phyloP scores from a whole-genome alignment of 2,888 invertebrate genomes.

The Heteropelma amictum region DNA sequence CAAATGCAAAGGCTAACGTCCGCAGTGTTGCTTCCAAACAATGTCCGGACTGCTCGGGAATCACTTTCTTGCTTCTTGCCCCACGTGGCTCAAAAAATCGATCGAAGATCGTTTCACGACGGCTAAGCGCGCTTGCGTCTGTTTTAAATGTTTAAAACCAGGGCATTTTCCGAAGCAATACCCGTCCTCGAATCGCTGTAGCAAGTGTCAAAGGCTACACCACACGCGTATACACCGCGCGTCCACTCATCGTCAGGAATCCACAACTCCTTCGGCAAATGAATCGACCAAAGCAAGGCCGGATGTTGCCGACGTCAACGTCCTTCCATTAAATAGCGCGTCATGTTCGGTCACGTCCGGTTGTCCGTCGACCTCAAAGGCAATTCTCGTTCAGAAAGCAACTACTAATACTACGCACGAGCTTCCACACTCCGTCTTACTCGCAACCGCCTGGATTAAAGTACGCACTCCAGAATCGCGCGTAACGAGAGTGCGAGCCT shows the following conservation, averaged over 20 bases:
- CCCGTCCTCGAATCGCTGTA: slow-evolving; percentile 18
- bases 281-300: slow-evolving; percentile 18
- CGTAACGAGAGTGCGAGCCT: background rate
- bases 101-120: background rate
- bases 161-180: slow-evolving; percentile 38
- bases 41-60: slow-evolving; percentile 11
- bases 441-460: slow-evolving; percentile 8
- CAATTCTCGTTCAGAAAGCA: background rate
- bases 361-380: background rate
- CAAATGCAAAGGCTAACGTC: background rate
- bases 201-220: slow-evolving; percentile 37
- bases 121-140: slow-evolving; percentile 6
- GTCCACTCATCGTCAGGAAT: background rate
- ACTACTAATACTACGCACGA: background rate
- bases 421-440: background rate
- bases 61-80: background rate
- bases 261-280: background rate
- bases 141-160: slow-evolving; percentile 42
- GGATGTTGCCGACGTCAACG: background rate
- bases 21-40: background rate
- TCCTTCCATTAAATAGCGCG: background rate
- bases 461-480: background rate
- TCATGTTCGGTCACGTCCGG: too few species aligned
- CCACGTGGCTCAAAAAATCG: slow-evolving; percentile 4
- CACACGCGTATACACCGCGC: slow-evolving; percentile 31